A percentile compares a stretch with the other conserved stretches of the same genome.
Evolutionary conservation across 2,888 invertebrate species (phyloP).

Genomic region (Palloptera scutellata): DNA sequence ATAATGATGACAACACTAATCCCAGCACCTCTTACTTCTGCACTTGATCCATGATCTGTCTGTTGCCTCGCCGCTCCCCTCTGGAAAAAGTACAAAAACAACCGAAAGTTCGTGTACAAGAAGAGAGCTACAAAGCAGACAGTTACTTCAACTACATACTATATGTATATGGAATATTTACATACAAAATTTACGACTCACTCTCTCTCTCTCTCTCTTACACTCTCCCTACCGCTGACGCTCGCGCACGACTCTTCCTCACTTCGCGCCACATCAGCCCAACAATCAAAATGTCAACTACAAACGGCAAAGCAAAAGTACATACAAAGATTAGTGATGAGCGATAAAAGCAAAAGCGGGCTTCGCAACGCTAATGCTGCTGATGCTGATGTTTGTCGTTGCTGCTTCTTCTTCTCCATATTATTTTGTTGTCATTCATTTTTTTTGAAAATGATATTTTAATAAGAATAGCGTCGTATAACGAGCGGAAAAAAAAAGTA

Average conservation of each 20-base stretch:
- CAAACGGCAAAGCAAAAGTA: neutral
- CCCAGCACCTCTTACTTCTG: neutral
- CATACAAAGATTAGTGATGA: conserved; percentile 24
- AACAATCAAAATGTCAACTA: neutral
- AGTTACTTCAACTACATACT: no score
- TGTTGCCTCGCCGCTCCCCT: no score
- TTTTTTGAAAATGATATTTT: conserved; percentile 38
- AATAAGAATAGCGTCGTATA: conserved; percentile 41
- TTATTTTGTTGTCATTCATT: conserved; percentile 33
- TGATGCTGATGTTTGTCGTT: conserved; percentile 32
- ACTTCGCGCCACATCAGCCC: neutral
- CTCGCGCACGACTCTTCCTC: neutral
- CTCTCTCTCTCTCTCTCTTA: neutral
- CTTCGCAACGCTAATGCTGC: neutral
- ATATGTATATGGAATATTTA: no score
- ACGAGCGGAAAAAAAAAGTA: conserved; percentile 10
- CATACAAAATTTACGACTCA: no score
- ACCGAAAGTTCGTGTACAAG: no score
- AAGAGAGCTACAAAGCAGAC: no score
- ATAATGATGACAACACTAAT: conserved; percentile 25
- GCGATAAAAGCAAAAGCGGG: conserved; percentile 13
- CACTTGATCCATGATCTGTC: no score
- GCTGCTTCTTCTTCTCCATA: neutral
- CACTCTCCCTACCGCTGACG: neutral
- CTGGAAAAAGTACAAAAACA: no score